phyloP scores from a whole-genome alignment of 2,888 invertebrate species.

The Noctua janthe region DNA sequence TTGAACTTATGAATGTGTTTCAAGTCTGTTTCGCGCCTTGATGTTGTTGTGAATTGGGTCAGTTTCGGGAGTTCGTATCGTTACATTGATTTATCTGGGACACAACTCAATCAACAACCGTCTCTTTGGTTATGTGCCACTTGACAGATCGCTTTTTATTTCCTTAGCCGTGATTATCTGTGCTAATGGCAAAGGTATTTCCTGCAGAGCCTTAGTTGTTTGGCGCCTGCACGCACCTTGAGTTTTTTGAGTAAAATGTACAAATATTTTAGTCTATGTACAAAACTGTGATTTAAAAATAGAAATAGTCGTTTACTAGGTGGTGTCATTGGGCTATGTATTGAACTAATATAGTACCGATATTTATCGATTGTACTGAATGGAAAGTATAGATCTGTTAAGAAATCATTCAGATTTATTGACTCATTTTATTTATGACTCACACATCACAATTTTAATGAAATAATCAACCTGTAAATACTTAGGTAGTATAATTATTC shows the following conservation, averaged over 20 bases:
- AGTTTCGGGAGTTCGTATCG: slow-evolving; percentile 51
- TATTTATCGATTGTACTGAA: background rate
- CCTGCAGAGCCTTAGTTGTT: slow-evolving; percentile 35
- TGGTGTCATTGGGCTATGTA: background rate
- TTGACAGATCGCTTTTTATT: slow-evolving; percentile 52
- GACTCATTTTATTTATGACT: background rate
- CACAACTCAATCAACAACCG: slow-evolving; percentile 59
- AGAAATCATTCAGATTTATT: background rate
- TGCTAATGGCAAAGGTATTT: slow-evolving; percentile 46
- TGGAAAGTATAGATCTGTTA: background rate
- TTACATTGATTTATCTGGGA: slow-evolving; percentile 60
- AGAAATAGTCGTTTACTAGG: background rate
- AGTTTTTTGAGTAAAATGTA: slow-evolving; percentile 10
- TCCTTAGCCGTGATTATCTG: slow-evolving; percentile 38
- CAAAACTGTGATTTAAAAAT: slow-evolving; percentile 29
- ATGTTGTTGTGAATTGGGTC: slow-evolving; percentile 59
- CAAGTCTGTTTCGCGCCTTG: slow-evolving; percentile 27
- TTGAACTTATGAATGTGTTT: slow-evolving; percentile 53
- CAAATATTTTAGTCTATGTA: slow-evolving; percentile 10
- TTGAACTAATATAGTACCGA: no score
- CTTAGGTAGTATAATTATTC: no score
- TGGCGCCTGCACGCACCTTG: slow-evolving; percentile 17
- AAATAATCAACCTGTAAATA: background rate
- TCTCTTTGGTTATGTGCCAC: slow-evolving; percentile 38
- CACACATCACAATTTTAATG: background rate